These are phyloP conservation scores for Drosophila obscura DNA, from an alignment of 1,140 invertebrate genomes.

Conservation along the genomic window DNA sequence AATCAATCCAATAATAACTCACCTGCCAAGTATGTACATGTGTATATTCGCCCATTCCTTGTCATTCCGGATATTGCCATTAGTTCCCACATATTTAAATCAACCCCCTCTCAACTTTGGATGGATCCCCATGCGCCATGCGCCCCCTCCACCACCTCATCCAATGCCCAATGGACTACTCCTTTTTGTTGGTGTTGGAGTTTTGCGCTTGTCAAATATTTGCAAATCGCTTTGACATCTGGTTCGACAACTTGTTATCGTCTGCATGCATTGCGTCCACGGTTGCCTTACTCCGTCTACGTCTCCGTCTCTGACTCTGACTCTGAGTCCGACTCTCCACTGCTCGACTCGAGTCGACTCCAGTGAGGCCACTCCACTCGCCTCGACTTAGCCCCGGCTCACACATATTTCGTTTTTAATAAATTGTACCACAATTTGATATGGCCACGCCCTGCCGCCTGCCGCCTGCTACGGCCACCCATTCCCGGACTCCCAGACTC, in stretches of 20 bases:
- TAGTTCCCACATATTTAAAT: no score
- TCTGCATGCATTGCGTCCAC: constrained; percentile 20
- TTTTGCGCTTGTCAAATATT: constrained; percentile 82
- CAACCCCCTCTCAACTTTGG: background rate
- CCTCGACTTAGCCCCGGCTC: constrained; percentile 53
- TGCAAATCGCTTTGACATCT: constrained; percentile 82
- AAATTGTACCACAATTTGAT: constrained; percentile 82
- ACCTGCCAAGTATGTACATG: no score
- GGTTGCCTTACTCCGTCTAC: constrained; percentile 14
- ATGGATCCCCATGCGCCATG: background rate
- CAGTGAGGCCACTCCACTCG: constrained; percentile 11
- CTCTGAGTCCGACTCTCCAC: background rate
- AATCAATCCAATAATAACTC: no score
- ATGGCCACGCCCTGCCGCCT: constrained; percentile 63
- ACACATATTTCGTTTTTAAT: constrained; percentile 81
- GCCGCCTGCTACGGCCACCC: constrained; percentile 23
- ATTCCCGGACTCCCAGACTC: constrained; percentile 30
- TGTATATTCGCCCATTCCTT: no score
- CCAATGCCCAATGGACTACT: constrained; percentile 25
- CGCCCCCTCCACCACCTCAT: background rate
- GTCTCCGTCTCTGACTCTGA: background rate
- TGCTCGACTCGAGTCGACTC: constrained; percentile 4
- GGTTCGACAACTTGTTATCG: constrained; percentile 82
- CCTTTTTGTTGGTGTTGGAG: constrained; percentile 32
- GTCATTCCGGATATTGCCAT: no score